Evolutionary conservation across 2,113 vertebrate species (phyloP).

Genomic region (Sclerurus mexicanus): DNA sequence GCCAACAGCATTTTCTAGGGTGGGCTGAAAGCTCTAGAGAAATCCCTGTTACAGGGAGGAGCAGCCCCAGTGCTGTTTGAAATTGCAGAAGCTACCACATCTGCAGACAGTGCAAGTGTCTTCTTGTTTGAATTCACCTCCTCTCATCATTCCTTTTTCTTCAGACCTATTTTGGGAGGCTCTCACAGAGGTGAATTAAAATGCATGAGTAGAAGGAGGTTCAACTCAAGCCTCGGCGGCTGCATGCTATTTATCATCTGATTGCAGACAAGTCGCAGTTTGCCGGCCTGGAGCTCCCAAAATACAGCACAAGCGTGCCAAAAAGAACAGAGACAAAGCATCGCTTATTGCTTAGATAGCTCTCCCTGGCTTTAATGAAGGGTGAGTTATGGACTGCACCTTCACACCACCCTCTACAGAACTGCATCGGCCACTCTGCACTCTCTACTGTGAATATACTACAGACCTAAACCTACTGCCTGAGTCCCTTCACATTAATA

Average conservation of each 20-base stretch:
- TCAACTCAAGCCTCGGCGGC: not conserved
- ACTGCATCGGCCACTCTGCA: not conserved
- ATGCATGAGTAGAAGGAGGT: not conserved
- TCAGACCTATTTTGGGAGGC: not conserved
- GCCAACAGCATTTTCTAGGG: not conserved
- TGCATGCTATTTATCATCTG: not conserved
- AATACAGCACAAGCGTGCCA: not conserved
- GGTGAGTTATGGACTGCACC: not conserved
- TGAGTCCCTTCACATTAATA: not conserved
- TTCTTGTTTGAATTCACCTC: not conserved
- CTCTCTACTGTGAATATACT: not conserved
- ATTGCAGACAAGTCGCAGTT: not conserved
- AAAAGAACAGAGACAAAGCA: not conserved
- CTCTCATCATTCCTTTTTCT: not conserved
- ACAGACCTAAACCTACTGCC: not conserved
- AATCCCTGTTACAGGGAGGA: not conserved
- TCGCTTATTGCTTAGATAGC: not conserved
- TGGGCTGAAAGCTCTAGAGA: not conserved
- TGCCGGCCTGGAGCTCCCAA: not conserved
- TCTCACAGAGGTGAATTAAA: not conserved
- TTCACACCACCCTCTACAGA: not conserved
- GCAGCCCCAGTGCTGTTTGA: not conserved
- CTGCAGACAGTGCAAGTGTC: not conserved
- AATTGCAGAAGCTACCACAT: not conserved
- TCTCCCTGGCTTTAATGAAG: not conserved